Evolutionary conservation across 2,888 invertebrate genomes (phyloP).

Genomic region (Pollenia griseotomentosa): DNA sequence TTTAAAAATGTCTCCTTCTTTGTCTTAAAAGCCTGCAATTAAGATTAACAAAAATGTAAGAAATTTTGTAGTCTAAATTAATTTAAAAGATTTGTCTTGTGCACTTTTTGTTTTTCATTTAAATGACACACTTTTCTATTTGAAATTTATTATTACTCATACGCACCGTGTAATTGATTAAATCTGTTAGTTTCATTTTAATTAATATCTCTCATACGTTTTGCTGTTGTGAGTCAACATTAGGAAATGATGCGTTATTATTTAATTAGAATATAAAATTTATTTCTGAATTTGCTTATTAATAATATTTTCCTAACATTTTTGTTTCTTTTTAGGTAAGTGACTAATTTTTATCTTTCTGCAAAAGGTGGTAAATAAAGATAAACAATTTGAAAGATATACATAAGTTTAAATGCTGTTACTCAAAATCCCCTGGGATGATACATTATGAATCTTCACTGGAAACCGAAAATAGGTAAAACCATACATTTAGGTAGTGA

Average conservation of each 20-base stretch:
- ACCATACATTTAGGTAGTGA: too few species aligned
- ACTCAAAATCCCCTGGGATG: too few species aligned
- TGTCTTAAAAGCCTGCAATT: not conserved
- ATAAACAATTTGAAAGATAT: too few species aligned
- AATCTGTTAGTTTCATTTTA: not conserved
- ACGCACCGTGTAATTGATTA: not conserved
- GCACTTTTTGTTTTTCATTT: not conserved
- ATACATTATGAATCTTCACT: too few species aligned
- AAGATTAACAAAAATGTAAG: not conserved
- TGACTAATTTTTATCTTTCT: not conserved
- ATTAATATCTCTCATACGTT: conserved; percentile 39
- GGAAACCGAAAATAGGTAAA: too few species aligned
- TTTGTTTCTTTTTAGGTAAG: conserved; percentile 33
- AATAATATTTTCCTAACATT: not conserved
- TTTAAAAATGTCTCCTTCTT: not conserved
- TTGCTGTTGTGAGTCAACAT: not conserved
- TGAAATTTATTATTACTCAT: conserved; percentile 39
- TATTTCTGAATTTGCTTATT: not conserved
- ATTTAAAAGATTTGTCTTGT: not conserved
- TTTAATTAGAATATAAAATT: not conserved
- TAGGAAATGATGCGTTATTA: not conserved
- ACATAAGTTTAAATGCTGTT: too few species aligned
- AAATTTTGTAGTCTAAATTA: not conserved
- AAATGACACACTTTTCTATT: not conserved
- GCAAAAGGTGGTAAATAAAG: not conserved